A percentile compares a stretch with the other conserved stretches of the same genome.
phyloP scores from a whole-genome alignment of 2,888 invertebrate species.

The Drosophila seclusa region DNA sequence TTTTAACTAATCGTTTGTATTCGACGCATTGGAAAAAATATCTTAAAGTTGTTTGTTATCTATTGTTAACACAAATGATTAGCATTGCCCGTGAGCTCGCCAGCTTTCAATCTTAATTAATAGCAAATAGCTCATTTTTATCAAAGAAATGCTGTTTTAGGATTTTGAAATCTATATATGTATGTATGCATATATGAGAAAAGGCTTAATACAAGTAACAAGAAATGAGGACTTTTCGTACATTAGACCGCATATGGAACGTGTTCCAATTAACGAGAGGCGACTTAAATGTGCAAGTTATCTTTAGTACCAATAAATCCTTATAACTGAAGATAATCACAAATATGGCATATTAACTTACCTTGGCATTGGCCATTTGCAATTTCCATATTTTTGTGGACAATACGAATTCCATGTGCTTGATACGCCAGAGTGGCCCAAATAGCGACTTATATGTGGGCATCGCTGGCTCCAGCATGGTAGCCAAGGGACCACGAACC shows the following conservation, averaged over 20 bases:
- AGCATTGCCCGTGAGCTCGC: neutral
- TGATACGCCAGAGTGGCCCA: slow-evolving; percentile 84
- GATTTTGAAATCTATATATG: neutral
- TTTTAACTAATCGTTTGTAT: neutral
- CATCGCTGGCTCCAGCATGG: slow-evolving; percentile 85
- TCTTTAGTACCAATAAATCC: neutral
- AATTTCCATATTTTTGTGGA: slow-evolving; percentile 85
- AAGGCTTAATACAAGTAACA: neutral
- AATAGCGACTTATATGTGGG: slow-evolving; percentile 83
- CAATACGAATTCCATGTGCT: slow-evolving; percentile 84
- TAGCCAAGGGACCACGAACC: slow-evolving; percentile 84
- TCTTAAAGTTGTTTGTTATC: neutral
- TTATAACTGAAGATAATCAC: neutral
- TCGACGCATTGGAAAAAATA: neutral
- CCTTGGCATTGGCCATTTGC: slow-evolving; percentile 85
- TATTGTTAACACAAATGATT: neutral
- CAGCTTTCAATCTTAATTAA: neutral
- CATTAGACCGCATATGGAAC: neutral
- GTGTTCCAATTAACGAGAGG: neutral
- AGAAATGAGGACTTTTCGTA: neutral
- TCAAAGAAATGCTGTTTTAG: neutral
- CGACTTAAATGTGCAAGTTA: neutral
- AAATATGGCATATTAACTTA: slow-evolving; percentile 53
- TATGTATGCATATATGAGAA: neutral
- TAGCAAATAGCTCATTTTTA: neutral